phyloP scores from a whole-genome alignment of 2,113 vertebrate species.

The Mastomys coucha region DNA sequence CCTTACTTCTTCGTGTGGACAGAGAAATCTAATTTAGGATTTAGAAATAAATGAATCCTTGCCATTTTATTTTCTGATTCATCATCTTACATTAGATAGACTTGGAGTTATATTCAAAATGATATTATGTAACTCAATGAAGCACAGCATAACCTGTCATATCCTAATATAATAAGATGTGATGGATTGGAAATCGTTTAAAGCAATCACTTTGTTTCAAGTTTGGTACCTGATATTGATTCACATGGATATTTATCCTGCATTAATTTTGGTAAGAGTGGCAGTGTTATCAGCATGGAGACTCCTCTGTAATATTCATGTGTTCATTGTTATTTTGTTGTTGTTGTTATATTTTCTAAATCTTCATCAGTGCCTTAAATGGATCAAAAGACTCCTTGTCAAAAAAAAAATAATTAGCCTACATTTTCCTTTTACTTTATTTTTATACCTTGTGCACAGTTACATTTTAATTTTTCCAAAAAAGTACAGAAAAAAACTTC shows the following conservation, averaged over 20 bases:
- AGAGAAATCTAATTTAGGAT: slow-evolving; percentile 72
- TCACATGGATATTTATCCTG: slow-evolving; percentile 60
- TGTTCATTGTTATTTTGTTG: background rate
- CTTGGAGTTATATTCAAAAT: slow-evolving; percentile 68
- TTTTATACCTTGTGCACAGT: background rate
- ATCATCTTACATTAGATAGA: slow-evolving; percentile 73
- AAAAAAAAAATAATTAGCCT: background rate
- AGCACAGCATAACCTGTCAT: slow-evolving; percentile 73
- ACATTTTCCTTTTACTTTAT: background rate
- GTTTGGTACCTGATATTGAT: slow-evolving; percentile 59
- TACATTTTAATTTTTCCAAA: background rate
- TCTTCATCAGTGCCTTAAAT: slow-evolving; percentile 30
- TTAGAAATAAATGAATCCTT: slow-evolving; percentile 57
- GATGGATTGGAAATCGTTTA: slow-evolving; percentile 73
- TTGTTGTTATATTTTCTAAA: background rate
- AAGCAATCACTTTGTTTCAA: slow-evolving; percentile 64
- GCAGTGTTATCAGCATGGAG: slow-evolving; percentile 54
- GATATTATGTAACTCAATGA: slow-evolving; percentile 74
- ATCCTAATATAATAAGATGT: slow-evolving; percentile 71
- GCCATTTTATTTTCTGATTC: slow-evolving; percentile 73
- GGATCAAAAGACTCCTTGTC: background rate
- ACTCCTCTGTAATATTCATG: slow-evolving; percentile 7
- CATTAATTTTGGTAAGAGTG: slow-evolving; percentile 59
- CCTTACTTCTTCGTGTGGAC: slow-evolving; percentile 49
- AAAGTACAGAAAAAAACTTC: background rate